Conservation (phyloP, 2,888 invertebrate genomes). For the Ommatoiulus sabulosus region DNA sequence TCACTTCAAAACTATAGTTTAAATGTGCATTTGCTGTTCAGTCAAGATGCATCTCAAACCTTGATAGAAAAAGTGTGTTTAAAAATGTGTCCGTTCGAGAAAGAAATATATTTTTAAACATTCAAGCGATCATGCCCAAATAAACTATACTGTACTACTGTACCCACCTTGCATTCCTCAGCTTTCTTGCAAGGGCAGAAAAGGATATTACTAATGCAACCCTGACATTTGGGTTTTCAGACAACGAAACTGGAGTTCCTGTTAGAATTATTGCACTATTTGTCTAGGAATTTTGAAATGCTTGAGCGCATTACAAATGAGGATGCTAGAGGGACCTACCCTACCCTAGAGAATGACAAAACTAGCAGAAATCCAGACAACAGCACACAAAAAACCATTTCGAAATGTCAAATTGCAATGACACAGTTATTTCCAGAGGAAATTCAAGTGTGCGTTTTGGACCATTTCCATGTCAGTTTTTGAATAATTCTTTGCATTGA, state of each 20-base stretch:
- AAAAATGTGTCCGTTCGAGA: too few species aligned
- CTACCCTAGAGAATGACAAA: constrained; percentile 12
- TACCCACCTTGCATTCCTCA: too few species aligned
- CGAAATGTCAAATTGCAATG: not conserved
- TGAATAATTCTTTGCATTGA: too few species aligned
- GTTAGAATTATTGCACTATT: not conserved
- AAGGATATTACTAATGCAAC: not conserved
- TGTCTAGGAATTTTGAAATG: constrained; percentile 27
- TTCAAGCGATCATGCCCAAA: too few species aligned
- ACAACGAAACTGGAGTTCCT: constrained; percentile 16
- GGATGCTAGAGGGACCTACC: not conserved
- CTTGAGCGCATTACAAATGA: constrained; percentile 8
- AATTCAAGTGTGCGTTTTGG: not conserved
- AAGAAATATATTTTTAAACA: too few species aligned
- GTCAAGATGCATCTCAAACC: too few species aligned
- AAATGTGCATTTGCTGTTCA: too few species aligned
- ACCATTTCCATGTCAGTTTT: not conserved
- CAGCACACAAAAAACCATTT: not conserved
- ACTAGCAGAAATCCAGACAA: not conserved
- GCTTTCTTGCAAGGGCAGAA: not conserved
- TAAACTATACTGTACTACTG: too few species aligned
- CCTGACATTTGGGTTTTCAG: not conserved
- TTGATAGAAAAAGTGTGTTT: too few species aligned
- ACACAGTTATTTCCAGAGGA: not conserved
- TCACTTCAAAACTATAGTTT: too few species aligned